Evolutionary conservation across 2,797 vertebrate genomes (phyloP), one percentile per base, ranked within the genome.

Genomic region (Sebastolobus altivelis): DNA sequence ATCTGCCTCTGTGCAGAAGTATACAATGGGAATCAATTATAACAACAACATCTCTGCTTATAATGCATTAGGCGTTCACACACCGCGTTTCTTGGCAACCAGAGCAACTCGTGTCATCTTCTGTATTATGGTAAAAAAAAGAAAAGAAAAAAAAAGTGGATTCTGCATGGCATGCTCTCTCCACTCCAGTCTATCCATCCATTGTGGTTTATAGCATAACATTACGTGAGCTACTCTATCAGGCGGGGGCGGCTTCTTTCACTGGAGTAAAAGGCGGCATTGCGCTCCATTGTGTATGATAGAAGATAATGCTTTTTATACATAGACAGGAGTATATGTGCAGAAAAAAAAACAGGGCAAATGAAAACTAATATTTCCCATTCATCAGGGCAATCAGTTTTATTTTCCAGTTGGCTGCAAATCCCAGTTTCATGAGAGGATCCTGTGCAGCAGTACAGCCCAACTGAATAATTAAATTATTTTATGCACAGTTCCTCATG

Each of bases 381-480:
- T 73, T 72, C 74, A 70, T 35, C 1, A 18, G 54, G 73, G 75
- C 55, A 72, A 73, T 77, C 60, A n/a, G 2, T 4, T 65, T 60
- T 83, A 69, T 75, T 68, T 59, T 60, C 61, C 87, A 75, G 40
- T 77, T 16, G 40, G 82, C 61, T 80, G 67, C 78, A 43, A 46
- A 43, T 74, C 38, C 67, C 58, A 62, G 33, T 72, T 63, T 59
- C 29, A 72, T 46, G 16, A 67, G 76, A 66, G 61, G 49, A 86
- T 62, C 65, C 60, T 70, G 79, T 76, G 73, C 78, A 87, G 85
- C 74, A 25, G 67, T 82, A 73, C 78, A 81, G 71, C 63, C 76
- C 52, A 52, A 79, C 35, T 84, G 78, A 83, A 89, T 90, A 80
- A 92, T 91, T 83, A 4, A 87, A 90, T 91, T 81, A 72, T 77